A percentile compares a stretch with the other conserved stretches of the same genome.
Evolutionary conservation across 2,888 invertebrate genomes (phyloP).

Genomic region (Limnephilus auricula): DNA sequence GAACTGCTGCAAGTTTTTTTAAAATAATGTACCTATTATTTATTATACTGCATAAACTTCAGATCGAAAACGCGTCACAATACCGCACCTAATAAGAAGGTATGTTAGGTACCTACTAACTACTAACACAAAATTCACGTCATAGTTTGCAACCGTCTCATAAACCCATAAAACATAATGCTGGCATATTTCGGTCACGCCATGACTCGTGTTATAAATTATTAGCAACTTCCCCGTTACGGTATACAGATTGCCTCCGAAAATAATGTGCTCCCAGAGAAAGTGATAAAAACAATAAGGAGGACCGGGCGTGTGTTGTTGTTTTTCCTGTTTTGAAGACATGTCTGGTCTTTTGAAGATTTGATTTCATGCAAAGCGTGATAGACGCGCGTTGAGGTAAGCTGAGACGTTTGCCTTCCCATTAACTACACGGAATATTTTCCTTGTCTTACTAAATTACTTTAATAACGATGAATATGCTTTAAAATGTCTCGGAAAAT

Average conservation of each 20-base stretch:
- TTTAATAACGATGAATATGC: background rate
- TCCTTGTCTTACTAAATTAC: background rate
- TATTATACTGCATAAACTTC: no score
- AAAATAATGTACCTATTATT: no score
- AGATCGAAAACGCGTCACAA: background rate
- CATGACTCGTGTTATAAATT: background rate
- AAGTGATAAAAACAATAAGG: conserved; percentile 39
- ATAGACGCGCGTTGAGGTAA: conserved; percentile 5
- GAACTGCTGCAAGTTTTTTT: no score
- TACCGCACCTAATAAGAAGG: background rate
- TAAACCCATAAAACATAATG: conserved; percentile 25
- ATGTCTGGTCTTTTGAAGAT: conserved; percentile 51
- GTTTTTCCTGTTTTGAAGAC: conserved; percentile 10
- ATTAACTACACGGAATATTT: background rate
- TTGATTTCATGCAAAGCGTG: conserved; percentile 44
- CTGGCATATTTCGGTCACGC: background rate
- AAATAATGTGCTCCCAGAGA: conserved; percentile 37
- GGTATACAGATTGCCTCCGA: background rate
- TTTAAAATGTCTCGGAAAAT: background rate
- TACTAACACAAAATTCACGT: conserved; percentile 21
- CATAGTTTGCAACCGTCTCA: conserved; percentile 26
- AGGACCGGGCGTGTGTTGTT: conserved; percentile 24
- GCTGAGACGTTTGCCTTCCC: background rate
- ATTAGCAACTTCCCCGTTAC: conserved; percentile 46
- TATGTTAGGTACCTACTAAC: background rate